phyloP scores from a whole-genome alignment of 2,797 vertebrate species.

The Acanthiza pusilla region DNA sequence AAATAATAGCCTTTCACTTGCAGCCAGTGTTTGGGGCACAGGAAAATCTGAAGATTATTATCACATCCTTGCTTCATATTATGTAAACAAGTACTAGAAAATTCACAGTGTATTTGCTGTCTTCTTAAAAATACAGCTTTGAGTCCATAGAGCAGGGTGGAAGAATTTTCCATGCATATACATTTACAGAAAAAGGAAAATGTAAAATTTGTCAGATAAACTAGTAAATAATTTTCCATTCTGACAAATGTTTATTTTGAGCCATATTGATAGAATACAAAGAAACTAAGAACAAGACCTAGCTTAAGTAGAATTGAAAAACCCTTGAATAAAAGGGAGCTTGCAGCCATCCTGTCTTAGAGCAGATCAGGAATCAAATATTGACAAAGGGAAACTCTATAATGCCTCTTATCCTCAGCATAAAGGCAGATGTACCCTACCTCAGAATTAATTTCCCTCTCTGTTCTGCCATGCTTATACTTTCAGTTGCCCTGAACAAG shows the following conservation, averaged over 20 bases:
- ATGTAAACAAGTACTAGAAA: neutral
- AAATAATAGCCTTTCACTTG: neutral
- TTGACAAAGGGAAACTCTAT: neutral
- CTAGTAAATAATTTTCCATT: neutral
- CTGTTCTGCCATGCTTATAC: rapidly evolving
- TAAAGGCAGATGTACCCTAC: neutral
- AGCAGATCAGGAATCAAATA: neutral
- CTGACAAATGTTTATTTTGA: neutral
- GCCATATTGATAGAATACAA: neutral
- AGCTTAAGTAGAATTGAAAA: neutral
- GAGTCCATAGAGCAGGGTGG: neutral
- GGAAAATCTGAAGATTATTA: neutral
- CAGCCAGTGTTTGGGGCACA: neutral
- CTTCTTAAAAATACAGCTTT: neutral
- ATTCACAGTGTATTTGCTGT: neutral
- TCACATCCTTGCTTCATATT: neutral
- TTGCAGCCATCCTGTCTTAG: neutral
- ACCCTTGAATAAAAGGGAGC: neutral
- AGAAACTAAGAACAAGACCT: neutral
- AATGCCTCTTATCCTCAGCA: neutral
- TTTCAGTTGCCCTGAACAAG: neutral
- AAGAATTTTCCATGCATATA: neutral
- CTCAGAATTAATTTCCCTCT: neutral
- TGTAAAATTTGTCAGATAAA: neutral
- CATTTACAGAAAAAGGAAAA: neutral